These are phyloP conservation scores for Perdita meconis DNA, from an alignment of 2,888 invertebrate species.

Conservation along the genomic window DNA sequence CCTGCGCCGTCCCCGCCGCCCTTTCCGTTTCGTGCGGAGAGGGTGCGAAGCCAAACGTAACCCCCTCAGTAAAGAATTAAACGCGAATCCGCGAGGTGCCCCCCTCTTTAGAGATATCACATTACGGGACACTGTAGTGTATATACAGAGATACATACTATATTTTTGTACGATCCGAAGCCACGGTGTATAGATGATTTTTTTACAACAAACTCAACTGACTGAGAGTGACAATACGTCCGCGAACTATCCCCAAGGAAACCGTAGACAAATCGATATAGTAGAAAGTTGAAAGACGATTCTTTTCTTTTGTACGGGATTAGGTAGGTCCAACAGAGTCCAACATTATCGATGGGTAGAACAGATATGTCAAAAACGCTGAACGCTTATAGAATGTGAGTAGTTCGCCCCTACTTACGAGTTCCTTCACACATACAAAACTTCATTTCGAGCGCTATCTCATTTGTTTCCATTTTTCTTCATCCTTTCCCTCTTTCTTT, in stretches of 20 bases:
- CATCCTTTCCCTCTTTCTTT: background rate
- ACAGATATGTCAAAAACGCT: slow-evolving; percentile 92
- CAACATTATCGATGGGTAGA: slow-evolving; percentile 82
- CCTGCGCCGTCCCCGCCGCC: background rate
- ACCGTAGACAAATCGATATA: slow-evolving; percentile 60
- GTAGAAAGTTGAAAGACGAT: slow-evolving; percentile 56
- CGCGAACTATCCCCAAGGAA: slow-evolving; percentile 41
- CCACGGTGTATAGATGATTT: slow-evolving; percentile 62
- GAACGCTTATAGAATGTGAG: slow-evolving; percentile 96
- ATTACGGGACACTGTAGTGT: slow-evolving; percentile 54
- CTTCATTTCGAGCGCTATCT: slow-evolving; percentile 12
- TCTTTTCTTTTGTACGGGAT: slow-evolving; percentile 59
- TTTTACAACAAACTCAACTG: slow-evolving; percentile 57
- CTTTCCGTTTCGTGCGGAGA: slow-evolving; percentile 44
- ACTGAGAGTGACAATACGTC: slow-evolving; percentile 57
- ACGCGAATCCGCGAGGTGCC: slow-evolving; percentile 69
- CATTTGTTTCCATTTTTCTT: too few species aligned
- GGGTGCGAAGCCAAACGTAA: slow-evolving; percentile 72
- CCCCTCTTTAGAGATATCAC: slow-evolving; percentile 52
- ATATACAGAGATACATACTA: slow-evolving; percentile 53
- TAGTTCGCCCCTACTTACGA: slow-evolving; percentile 79
- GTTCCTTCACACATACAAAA: slow-evolving; percentile 24
- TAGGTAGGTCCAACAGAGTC: slow-evolving; percentile 70
- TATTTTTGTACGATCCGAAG: slow-evolving; percentile 69
- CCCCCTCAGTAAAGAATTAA: slow-evolving; percentile 73